Evolutionary conservation across 30 jellyfish, hydroid and myxozoan species (phyloP), one percentile per base, ranked within the genome.

Genomic region (Phacellophora camtschatica): DNA sequence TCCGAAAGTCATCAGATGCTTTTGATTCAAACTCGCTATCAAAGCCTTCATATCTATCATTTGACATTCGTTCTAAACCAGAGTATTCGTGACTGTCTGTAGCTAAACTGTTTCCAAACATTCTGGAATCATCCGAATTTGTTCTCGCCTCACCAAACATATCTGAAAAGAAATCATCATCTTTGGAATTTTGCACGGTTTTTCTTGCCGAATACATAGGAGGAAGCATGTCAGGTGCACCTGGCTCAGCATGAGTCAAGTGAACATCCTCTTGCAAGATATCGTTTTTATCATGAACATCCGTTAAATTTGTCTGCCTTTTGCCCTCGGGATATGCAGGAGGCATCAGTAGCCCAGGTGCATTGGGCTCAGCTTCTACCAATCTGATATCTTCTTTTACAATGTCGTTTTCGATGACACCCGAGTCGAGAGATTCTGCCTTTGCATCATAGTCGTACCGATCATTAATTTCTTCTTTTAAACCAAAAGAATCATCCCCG

Each of bases 91-190:
- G n/a, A n/a, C n/a, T n/a, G n/a, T n/a, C n/a, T n/a, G n/a, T n/a
- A n/a, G n/a, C n/a, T n/a, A n/a, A n/a, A n/a, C n/a, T n/a, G n/a
- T n/a, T n/a, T n/a, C n/a, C n/a, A 29, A 27, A 20, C 31, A 31
- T 67, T 24, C 58, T 57, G 0, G 68, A 23, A 8, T 63, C 82
- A 1, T 78, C 90, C n/a, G 56, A 56, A 5, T 43, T 86, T 22
- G 62, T 37, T 49, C 94, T 25, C n/a, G 77, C 94, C 57, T 69
- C 94, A 20, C 80, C 86, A 1, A 68, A 27, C 81, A 82, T 30
- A 35, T 82, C 94, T 4, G 82, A 69, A 43, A 28, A 82, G 22
- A 35, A 36, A 7, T 55, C 81, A 20, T 82, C 81, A 12, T 66
- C 83, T 6, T 37, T 29, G 4, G 27, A 81, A 4, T 11, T 23